Base-by-base conservation (phyloP, 2,888 invertebrate genomes). In the Thymelicus lineola region DNA sequence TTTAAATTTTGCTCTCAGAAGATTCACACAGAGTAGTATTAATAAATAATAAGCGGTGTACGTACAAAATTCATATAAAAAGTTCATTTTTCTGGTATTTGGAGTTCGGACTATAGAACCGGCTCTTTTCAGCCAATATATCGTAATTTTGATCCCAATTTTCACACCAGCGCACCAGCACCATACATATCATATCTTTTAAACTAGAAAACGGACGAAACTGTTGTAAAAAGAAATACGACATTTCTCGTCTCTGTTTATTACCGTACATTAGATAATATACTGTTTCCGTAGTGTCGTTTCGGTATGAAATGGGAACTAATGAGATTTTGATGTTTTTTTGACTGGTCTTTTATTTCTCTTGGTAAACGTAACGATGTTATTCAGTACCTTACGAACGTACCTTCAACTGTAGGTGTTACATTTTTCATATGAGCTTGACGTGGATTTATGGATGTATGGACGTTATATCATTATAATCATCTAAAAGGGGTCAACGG, bases 301-400 rank as follows among this genome's bases (percentile, higher is more conserved):
- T 88, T 86, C 89, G 90, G 89, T 88, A 90, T 91, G 92, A 89
- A 93, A 93, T 90, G 91, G 88, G 89, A 93, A 93, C 93, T 93
- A 93, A 93, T 93, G 93, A 93, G 93, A 90, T 93, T 93, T 93
- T 93, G 93, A 93, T 93, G 93, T 93, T 93, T 93, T 93, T 93
- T 93, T 93, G 93, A 93, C 93, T 92, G 91, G 89, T 87, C 87
- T 90, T 90, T 93, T 93, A 92, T 92, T 92, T 92, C 91, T 83
- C 85, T 85, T 82, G 80, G 86, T 74, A 75, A 53, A 73, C 73
- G 72, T 77, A 75, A 77, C 75, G 74, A 75, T 75, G 75, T 71
- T 85, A 82, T 80, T 83, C 76, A 79, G 77, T 82, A 79, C 82
- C 80, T 79, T 76, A 80, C 78, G 83, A 83, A 28, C 28, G 28